Conservation (phyloP, 2,113 vertebrate genomes). For the Bos indicus region DNA sequence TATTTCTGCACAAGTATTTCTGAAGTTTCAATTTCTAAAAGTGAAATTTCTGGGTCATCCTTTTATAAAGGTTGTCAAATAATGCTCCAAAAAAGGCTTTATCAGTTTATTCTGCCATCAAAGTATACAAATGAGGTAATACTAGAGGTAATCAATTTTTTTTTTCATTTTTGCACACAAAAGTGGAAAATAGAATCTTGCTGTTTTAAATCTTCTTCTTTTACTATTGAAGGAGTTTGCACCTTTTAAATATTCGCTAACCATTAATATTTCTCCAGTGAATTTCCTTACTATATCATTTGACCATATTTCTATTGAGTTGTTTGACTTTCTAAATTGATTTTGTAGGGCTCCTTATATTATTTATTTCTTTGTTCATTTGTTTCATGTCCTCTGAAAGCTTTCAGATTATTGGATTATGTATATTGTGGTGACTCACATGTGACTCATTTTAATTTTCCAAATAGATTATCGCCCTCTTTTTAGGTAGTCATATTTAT, state of each 20-base stretch:
- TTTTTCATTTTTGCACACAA: background rate
- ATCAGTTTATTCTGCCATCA: background rate
- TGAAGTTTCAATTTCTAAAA: background rate
- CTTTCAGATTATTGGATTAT: background rate
- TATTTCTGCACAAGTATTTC: background rate
- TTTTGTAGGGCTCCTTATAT: background rate
- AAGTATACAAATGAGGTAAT: background rate
- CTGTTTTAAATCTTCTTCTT: background rate
- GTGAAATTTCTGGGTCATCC: background rate
- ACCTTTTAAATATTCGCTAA: background rate
- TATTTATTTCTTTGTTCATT: background rate
- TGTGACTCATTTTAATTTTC: background rate
- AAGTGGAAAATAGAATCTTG: background rate
- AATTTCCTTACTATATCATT: background rate
- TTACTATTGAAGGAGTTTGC: background rate
- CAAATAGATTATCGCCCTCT: background rate
- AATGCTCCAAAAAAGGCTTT: background rate
- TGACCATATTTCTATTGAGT: background rate
- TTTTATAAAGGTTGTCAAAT: background rate
- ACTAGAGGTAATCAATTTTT: background rate
- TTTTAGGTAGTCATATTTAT: background rate
- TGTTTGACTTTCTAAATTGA: background rate
- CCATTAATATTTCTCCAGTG: background rate
- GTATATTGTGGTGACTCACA: background rate
- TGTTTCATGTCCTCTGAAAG: background rate